Evolutionary conservation across 2,888 invertebrate species (phyloP).

Genomic region (Gastracanthus pulcherrimus): DNA sequence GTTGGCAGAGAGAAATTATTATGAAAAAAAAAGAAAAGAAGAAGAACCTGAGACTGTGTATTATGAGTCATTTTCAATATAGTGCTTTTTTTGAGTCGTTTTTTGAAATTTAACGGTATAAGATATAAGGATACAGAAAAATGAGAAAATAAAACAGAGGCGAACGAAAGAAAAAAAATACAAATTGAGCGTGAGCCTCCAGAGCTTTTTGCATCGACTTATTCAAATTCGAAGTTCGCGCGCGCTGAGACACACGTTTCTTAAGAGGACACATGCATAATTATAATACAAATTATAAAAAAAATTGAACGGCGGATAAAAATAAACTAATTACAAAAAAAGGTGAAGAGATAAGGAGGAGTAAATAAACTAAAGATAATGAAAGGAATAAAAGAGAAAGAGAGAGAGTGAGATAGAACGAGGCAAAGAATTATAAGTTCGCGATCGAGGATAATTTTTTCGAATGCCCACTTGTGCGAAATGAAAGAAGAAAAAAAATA

Average conservation of each 20-base stretch:
- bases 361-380: background rate
- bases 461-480: constrained; percentile 59
- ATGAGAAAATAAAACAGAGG: too few species aligned
- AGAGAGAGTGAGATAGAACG: too few species aligned
- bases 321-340: background rate
- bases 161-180: too few species aligned
- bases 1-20: constrained; percentile 5
- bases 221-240: background rate
- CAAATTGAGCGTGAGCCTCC: background rate
- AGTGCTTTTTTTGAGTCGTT: constrained; percentile 38
- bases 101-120: constrained; percentile 14
- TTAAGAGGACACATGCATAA: constrained; percentile 19
- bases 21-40: constrained; percentile 15
- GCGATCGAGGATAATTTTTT: too few species aligned
- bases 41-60: constrained; percentile 50
- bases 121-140: background rate
- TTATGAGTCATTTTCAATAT: constrained; percentile 43
- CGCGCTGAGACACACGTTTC: constrained; percentile 24
- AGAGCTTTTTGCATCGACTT: constrained; percentile 49
- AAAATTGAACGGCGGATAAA: background rate
- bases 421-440: too few species aligned
- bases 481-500: constrained; percentile 61
- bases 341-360: background rate
- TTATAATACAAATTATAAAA: background rate
- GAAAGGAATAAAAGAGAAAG: background rate